A percentile compares a stretch with the other conserved stretches of the same genome.
phyloP scores from a whole-genome alignment of 2,888 invertebrate genomes.

The Ischnura elegans region DNA sequence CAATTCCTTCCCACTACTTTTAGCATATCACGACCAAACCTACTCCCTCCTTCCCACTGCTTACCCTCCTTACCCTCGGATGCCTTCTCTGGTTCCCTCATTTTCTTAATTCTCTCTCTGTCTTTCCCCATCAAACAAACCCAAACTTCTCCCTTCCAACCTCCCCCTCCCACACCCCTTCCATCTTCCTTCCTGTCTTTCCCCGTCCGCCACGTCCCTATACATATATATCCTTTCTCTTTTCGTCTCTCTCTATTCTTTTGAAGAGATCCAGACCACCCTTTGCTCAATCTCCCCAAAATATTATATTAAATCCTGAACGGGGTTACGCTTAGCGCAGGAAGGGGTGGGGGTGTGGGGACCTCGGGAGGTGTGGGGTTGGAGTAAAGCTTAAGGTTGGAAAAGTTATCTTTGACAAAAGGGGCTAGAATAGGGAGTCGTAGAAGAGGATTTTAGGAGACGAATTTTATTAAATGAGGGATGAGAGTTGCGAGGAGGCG shows the following conservation, averaged over 20 bases:
- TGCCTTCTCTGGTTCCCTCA: constrained; percentile 37
- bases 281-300: constrained; percentile 63
- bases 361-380: background rate
- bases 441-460: background rate
- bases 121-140: constrained; percentile 63
- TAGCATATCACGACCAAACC: background rate
- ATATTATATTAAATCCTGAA: constrained; percentile 64
- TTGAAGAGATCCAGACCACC: constrained; percentile 46
- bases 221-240: too few relatives aligned
- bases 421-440: background rate
- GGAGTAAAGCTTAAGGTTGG: background rate
- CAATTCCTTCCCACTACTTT: background rate
- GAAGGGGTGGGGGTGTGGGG: background rate
- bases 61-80: background rate
- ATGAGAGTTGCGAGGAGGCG: too few relatives aligned
- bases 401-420: too few relatives aligned
- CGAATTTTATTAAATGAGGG: too few relatives aligned
- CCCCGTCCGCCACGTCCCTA: too few relatives aligned
- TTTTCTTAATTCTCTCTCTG: constrained; percentile 66
- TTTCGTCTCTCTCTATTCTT: background rate
- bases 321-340: background rate
- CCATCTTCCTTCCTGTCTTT: background rate
- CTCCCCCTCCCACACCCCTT: background rate
- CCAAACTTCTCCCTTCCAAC: background rate
- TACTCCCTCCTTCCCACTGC: background rate